phyloP scores from a whole-genome alignment of 2,888 invertebrate species.

The Mongoloraphidia duomilia region DNA sequence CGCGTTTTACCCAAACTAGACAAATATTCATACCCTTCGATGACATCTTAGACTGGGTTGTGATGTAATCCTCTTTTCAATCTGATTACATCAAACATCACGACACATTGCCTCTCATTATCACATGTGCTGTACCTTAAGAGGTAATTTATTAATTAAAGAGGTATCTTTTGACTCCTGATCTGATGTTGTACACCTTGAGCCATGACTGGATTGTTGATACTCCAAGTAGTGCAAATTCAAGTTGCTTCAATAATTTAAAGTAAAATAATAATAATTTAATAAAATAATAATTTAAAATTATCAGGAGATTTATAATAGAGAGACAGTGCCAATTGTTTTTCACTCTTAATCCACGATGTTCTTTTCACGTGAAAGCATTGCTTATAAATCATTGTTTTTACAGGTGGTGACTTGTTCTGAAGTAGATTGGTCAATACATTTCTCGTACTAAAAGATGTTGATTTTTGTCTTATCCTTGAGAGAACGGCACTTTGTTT shows the following conservation, averaged over 20 bases:
- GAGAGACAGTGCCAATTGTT: conserved; percentile 18
- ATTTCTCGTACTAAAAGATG: too few relatives aligned
- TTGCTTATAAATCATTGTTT: too few relatives aligned
- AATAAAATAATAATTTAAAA: too few relatives aligned
- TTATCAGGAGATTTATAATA: conserved; percentile 17
- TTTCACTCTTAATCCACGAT: conserved; percentile 16
- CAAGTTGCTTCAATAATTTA: conserved; percentile 13
- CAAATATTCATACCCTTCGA: conserved; percentile 13
- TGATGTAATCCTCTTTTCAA: too few relatives aligned
- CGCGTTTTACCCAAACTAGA: conserved; percentile 8
- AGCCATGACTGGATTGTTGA: conserved; percentile 17
- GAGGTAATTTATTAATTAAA: conserved; percentile 13
- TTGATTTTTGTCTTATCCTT: too few relatives aligned
- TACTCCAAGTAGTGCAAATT: conserved; percentile 17
- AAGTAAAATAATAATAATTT: too few relatives aligned
- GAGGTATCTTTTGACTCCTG: too few relatives aligned
- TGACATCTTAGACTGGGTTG: conserved; percentile 4
- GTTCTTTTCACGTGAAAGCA: conserved; percentile 11
- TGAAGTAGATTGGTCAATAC: too few relatives aligned
- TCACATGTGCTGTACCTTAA: conserved; percentile 16
- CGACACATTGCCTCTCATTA: conserved; percentile 11
- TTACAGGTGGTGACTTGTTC: too few relatives aligned
- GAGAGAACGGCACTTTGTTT: too few relatives aligned
- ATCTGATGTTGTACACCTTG: too few relatives aligned
- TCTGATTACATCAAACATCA: conserved; percentile 15